Evolutionary conservation across 1,140 invertebrate species (phyloP).

Genomic region (Drosophila pectinifera): DNA sequence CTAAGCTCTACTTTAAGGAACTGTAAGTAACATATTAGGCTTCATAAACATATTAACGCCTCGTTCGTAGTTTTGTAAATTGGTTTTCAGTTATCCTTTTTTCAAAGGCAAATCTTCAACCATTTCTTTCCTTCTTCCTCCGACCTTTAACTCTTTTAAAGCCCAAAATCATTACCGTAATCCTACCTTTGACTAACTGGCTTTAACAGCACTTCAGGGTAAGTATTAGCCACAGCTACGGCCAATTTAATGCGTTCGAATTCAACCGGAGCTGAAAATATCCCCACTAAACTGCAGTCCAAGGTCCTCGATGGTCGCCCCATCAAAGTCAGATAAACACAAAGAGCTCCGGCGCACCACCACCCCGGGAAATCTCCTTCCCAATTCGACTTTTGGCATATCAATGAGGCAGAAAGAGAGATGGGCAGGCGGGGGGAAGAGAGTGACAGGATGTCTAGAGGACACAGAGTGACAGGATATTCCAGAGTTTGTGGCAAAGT

Average conservation of each 20-base stretch:
- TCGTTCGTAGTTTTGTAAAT: too few species aligned
- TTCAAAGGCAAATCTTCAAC: too few species aligned
- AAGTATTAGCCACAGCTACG: slow-evolving; percentile 26
- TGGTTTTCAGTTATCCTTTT: too few species aligned
- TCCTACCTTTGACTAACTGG: neutral
- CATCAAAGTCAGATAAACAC: slow-evolving; percentile 32
- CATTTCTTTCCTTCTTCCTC: too few species aligned
- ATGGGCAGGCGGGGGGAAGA: neutral
- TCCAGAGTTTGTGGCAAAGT: slow-evolving; percentile 48
- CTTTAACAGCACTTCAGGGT: slow-evolving; percentile 7
- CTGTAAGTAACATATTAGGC: too few species aligned
- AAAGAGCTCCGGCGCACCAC: slow-evolving; percentile 3
- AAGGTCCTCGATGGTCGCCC: slow-evolving; percentile 1
- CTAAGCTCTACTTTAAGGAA: too few species aligned
- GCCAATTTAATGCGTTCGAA: slow-evolving; percentile 16
- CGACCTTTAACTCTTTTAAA: neutral
- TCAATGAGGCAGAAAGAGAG: slow-evolving; percentile 40
- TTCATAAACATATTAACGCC: too few species aligned
- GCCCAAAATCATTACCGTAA: neutral
- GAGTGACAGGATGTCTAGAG: neutral
- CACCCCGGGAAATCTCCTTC: neutral
- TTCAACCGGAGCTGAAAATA: neutral
- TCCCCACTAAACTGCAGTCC: slow-evolving; percentile 31
- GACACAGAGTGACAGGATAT: slow-evolving; percentile 20
- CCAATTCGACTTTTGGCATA: slow-evolving; percentile 54